Percentiles rank a stretch among this genome's conserved stretches.
Conservation (phyloP, 2,888 invertebrate genomes). For the Athripsodes cinereus region DNA sequence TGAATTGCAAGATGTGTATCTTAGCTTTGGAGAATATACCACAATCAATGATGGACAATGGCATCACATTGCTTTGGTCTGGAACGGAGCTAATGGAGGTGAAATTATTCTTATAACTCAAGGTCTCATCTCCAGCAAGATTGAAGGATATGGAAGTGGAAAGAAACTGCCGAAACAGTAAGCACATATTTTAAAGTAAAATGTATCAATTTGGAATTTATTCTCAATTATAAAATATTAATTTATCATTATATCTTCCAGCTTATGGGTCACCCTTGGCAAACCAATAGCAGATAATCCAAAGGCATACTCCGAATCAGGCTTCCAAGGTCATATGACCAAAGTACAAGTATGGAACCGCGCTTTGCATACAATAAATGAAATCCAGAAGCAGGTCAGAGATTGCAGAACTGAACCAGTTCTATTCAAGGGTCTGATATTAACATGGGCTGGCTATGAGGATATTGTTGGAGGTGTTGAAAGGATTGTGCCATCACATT, state of each 20-base stretch:
- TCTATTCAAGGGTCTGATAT: slow-evolving; percentile 73
- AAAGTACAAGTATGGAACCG: slow-evolving; percentile 93
- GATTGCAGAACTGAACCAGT: slow-evolving; percentile 91
- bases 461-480: slow-evolving; percentile 84
- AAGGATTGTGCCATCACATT: slow-evolving; percentile 84
- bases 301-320: slow-evolving; percentile 79
- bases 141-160: slow-evolving; percentile 82
- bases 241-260: slow-evolving; percentile 33
- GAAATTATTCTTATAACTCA: slow-evolving; percentile 89
- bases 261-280: slow-evolving; percentile 88
- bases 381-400: slow-evolving; percentile 89
- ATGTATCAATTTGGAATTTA: too few species aligned
- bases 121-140: slow-evolving; percentile 88
- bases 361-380: slow-evolving; percentile 84
- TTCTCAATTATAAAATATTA: too few species aligned
- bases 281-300: slow-evolving; percentile 77
- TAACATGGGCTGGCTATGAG: slow-evolving; percentile 94
- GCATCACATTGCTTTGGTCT: slow-evolving; percentile 94
- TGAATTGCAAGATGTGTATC: slow-evolving; percentile 81
- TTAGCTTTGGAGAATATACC: slow-evolving; percentile 86
- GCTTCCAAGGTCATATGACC: slow-evolving; percentile 93
- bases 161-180: slow-evolving; percentile 77
- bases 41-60: slow-evolving; percentile 94
- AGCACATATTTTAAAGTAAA: too few species aligned
- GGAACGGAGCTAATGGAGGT: slow-evolving; percentile 84